Conservation (phyloP, 2,888 invertebrate species). For the Leuctra nigra region DNA sequence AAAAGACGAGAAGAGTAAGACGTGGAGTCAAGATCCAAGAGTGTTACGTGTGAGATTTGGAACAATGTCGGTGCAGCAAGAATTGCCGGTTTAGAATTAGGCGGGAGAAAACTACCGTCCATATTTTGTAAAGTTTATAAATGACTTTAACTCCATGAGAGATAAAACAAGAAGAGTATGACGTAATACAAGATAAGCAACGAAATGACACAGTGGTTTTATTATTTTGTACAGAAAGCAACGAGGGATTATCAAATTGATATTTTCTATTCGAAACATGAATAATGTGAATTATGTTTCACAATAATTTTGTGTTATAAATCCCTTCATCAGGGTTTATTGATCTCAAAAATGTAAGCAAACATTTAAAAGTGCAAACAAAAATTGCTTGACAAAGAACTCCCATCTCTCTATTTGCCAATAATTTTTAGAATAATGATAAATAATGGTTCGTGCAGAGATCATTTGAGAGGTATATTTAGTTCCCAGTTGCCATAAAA, state of each 20-base stretch:
- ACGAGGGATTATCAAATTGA: not conserved
- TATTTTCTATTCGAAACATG: not conserved
- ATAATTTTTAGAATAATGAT: not conserved
- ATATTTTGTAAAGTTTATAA: not conserved
- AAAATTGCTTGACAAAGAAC: not conserved
- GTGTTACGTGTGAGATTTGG: slow-evolving; percentile 2
- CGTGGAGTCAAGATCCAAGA: not conserved
- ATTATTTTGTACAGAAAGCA: not conserved
- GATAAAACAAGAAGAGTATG: not conserved
- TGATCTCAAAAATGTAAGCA: slow-evolving; percentile 28
- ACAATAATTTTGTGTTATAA: slow-evolving; percentile 21
- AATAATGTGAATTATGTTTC: slow-evolving; percentile 15
- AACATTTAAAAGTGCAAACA: slow-evolving; percentile 20
- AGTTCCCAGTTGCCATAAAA: slow-evolving; percentile 6
- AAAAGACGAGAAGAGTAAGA: slow-evolving; percentile 8
- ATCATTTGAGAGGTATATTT: not conserved
- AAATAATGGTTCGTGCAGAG: not conserved
- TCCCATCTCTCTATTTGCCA: not conserved
- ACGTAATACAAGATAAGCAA: not conserved
- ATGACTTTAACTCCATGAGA: not conserved
- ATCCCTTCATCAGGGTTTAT: slow-evolving; percentile 25
- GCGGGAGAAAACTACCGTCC: not conserved
- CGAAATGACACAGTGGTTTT: not conserved
- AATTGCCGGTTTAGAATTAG: no score
- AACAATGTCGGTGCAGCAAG: no score